Evolutionary conservation across 2,797 vertebrate species (phyloP), one percentile per base, ranked within the genome.

Genomic region (Xenopus petersii): DNA sequence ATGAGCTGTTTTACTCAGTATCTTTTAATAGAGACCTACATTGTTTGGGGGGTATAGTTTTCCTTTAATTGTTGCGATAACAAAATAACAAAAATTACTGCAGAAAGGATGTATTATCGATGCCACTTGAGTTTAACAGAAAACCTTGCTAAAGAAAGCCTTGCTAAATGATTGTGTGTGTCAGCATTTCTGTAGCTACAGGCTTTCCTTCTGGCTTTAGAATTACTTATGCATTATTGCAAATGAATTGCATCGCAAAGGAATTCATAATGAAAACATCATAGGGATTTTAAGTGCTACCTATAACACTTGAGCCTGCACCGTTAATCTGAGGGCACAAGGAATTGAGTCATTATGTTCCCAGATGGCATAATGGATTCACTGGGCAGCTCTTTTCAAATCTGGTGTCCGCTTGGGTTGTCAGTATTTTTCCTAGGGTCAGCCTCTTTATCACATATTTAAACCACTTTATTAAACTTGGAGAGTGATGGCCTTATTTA

Each of bases 251-350:
- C 83, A 62, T 80, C 82, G 83, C 82, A 83, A 81, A 87, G 81
- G 84, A 87, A 84, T 83, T 80, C 67, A 76, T 86, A 86, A 84
- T 85, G 84, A 89, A 89, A 89, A 85, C 83, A 84, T 84, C 67
- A 82, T 80, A 85, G 79, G 82, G 82, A 88, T 88, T 85, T 85
- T 83, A 85, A 87, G 73, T 77, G 55, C 70, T 84, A 74, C 82
- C 84, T 83, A 80, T 82, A 84, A 83, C 81, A 83, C 67, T 79
- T 83, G 71, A 83, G 74, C 71, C 84, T 84, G 82, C 82, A 87
- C 84, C 79, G 84, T 88, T 89, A 88, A 91, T 90, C 74, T 75
- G 77, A 84, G 79, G 84, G 75, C 80, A 86, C 77, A 82, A 86
- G 83, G 72, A 84, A 83, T 81, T 70, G 71, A 89, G 79, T 82